A percentile compares a stretch with the other conserved stretches of the same genome.
Evolutionary conservation across 2,888 invertebrate genomes (phyloP).

Genomic region (Nipponacmea schrenckii): DNA sequence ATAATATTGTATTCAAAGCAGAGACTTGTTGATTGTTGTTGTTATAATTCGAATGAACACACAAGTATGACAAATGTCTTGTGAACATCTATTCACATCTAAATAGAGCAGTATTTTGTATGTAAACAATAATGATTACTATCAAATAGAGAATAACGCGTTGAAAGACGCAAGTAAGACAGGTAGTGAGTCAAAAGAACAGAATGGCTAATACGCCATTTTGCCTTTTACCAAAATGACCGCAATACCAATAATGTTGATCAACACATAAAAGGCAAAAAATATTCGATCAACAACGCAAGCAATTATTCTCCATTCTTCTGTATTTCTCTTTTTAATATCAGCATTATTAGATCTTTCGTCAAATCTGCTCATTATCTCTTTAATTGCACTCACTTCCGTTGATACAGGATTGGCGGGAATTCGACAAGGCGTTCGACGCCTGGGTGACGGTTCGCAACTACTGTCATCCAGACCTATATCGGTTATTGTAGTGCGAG

Average conservation of each 20-base stretch:
- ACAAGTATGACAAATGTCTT: too few relatives aligned
- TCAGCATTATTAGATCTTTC: slow-evolving; percentile 52
- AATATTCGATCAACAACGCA: slow-evolving; percentile 61
- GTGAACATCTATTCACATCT: too few relatives aligned
- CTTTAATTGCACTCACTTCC: slow-evolving; percentile 12
- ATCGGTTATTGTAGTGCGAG: slow-evolving; percentile 11
- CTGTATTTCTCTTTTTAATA: slow-evolving; percentile 44
- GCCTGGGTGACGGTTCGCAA: slow-evolving; percentile 21
- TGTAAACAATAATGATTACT: too few relatives aligned
- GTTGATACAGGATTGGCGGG: slow-evolving; percentile 10
- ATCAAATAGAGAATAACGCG: neutral
- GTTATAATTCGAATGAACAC: too few relatives aligned
- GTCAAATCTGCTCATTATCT: slow-evolving; percentile 19
- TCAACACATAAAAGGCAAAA: slow-evolving; percentile 55
- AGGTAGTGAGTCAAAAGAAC: slow-evolving; percentile 2
- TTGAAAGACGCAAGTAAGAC: slow-evolving; percentile 1
- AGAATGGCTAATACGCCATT: neutral
- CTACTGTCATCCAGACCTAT: slow-evolving; percentile 14
- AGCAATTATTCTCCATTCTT: slow-evolving; percentile 63
- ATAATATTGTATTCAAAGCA: too few relatives aligned
- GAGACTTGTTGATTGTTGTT: too few relatives aligned
- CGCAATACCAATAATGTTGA: slow-evolving; percentile 53
- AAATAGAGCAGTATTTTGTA: too few relatives aligned
- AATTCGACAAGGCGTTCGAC: slow-evolving; percentile 22
- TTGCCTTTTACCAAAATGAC: slow-evolving; percentile 46